These are phyloP conservation scores for Urophycis tenuis DNA, from an alignment of 2,797 vertebrate species.

Conservation along the genomic window DNA sequence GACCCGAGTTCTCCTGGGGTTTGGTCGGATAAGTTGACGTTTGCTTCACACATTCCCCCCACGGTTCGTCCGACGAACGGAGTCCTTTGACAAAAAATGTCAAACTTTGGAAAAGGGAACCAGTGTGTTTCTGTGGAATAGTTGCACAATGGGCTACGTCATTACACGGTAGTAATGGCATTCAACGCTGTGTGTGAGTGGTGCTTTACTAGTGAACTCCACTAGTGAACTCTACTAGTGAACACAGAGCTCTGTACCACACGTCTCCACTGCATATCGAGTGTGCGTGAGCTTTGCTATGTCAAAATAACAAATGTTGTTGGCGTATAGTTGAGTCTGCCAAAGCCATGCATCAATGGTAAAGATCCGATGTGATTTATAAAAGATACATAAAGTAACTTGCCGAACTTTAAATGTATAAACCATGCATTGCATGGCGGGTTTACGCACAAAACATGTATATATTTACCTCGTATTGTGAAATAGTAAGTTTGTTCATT, in stretches of 20 bases:
- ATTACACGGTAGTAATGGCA: constrained; percentile 53
- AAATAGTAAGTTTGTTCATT: background rate
- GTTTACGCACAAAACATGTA: background rate
- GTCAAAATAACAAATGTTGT: background rate
- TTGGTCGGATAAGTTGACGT: background rate
- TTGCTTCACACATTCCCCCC: background rate
- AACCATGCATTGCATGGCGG: background rate
- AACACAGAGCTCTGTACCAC: background rate
- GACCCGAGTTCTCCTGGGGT: background rate
- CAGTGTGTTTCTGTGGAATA: constrained; percentile 34
- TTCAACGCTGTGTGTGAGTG: constrained; percentile 31
- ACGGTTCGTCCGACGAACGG: background rate
- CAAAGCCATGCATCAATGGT: background rate
- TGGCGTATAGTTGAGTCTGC: background rate
- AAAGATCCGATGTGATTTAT: background rate
- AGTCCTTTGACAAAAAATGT: background rate
- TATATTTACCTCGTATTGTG: background rate
- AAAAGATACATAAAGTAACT: background rate
- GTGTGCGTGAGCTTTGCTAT: background rate
- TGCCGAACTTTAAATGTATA: background rate
- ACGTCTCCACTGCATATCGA: background rate
- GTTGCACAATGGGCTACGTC: constrained; percentile 49
- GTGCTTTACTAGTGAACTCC: background rate
- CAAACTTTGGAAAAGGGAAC: constrained; percentile 21
- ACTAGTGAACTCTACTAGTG: background rate